A percentile compares a stretch with the other conserved stretches of the same genome.
Conservation (phyloP, 2,113 vertebrate species). For the Albula glossodonta region DNA sequence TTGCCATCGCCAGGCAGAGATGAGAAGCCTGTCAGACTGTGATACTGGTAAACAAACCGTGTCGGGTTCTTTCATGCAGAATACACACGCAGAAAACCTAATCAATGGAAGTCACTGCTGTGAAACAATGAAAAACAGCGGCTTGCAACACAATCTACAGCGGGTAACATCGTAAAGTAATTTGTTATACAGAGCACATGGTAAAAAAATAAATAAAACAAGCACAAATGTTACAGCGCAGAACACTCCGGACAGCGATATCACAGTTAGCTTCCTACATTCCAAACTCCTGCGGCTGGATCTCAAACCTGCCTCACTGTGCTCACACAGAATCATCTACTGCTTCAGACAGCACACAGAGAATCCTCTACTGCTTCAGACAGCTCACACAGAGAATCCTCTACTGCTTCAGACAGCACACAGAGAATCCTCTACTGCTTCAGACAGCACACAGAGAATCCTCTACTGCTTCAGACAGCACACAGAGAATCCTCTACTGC, state of each 20-base stretch:
- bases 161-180: background rate
- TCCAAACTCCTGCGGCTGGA: background rate
- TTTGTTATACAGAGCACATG: background rate
- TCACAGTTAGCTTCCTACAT: background rate
- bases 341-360: too few relatives aligned
- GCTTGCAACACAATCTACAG: background rate
- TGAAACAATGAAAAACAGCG: background rate
- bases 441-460: too few relatives aligned
- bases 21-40: background rate
- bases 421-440: too few relatives aligned
- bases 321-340: too few relatives aligned
- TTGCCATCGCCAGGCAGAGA: background rate
- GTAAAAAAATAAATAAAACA: background rate
- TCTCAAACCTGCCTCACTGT: too few relatives aligned
- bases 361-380: too few relatives aligned
- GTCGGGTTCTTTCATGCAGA: constrained; percentile 12
- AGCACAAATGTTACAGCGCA: background rate
- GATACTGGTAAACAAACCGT: background rate
- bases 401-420: too few relatives aligned
- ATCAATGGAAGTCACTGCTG: background rate
- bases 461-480: too few relatives aligned
- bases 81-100: constrained; percentile 32
- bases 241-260: background rate
- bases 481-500: too few relatives aligned
- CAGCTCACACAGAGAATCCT: too few relatives aligned